Evolutionary conservation across 2,113 vertebrate genomes (phyloP), one percentile per base, ranked within the genome.

Genomic region (Machaerirhynchus nigripectus): DNA sequence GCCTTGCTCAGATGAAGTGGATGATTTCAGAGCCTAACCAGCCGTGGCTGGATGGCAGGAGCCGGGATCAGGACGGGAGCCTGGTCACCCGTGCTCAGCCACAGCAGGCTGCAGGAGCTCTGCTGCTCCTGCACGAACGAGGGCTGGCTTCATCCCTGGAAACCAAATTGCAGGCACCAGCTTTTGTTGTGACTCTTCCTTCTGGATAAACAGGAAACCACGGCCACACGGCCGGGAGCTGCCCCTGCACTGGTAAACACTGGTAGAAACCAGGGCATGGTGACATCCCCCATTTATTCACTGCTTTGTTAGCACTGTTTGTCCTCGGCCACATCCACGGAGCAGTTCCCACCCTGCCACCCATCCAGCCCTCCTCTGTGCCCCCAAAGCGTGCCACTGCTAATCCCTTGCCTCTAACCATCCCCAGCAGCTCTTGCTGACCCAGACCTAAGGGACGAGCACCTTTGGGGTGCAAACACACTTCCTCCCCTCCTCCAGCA

Each of bases 201-300:
- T 37, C 46, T 71, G 74, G 63, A 75, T 90, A 90, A 97, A 92
- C 85, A 96, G 89, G 89, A 90, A 93, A 79, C 70, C 73, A 53
- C 0, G 1, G 68, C 55, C 83, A 47, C 76, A 71, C 14, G 76
- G 81, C 64, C 87, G 42, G 69, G 90, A 90, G 64, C 65, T 40
- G 93, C 46, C 83, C 55, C 70, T 42, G 35, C 33, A 9, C 56
- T 42, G 39, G 59, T 8, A 10, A 55, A 37, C 6, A 9, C 37
- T 76, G 63, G 37, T 8, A 64, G 75, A 84, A 90, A 89, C 81
- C 92, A 78, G 95, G 30, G 69, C 85, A 59, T 46, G 59, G 78
- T 76, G 75, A 42, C 92, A 81, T 95, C 91, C 91, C 87, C 71
- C 88, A 87, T 78, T 96, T 88, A 80, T 31, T 27, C 84, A 8